Percentiles rank a stretch among this genome's conserved stretches.
phyloP scores from a whole-genome alignment of 1,140 invertebrate species.

The Branchinecta lynchi region DNA sequence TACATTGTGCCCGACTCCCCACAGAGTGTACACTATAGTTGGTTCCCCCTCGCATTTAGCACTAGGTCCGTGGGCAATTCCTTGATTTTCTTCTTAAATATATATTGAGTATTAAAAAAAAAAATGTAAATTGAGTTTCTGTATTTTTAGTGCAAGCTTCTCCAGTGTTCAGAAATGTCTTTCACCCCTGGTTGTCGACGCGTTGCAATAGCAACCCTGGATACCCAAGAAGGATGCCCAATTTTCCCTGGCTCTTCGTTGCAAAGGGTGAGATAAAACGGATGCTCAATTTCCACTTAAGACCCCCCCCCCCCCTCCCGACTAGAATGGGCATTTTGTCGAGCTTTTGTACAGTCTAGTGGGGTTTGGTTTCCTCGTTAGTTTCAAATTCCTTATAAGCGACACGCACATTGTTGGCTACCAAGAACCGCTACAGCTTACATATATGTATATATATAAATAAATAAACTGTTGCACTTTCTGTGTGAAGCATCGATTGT shows the following conservation, averaged over 20 bases:
- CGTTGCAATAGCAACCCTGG: slow-evolving; percentile 13
- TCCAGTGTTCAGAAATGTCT: slow-evolving; percentile 19
- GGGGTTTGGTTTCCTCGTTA: too few species aligned
- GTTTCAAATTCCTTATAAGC: too few species aligned
- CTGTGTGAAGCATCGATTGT: too few species aligned
- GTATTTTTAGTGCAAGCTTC: slow-evolving; percentile 17
- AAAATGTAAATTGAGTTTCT: too few species aligned
- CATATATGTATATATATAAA: too few species aligned
- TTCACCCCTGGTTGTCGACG: slow-evolving; percentile 17
- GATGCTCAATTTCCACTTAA: too few species aligned
- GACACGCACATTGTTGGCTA: too few species aligned
- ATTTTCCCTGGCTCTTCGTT: slow-evolving; percentile 19
- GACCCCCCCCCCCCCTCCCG: too few species aligned
- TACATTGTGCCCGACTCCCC: not conserved
- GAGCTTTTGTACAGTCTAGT: too few species aligned
- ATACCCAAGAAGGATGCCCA: slow-evolving; percentile 20
- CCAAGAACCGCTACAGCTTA: too few species aligned
- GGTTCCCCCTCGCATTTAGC: not conserved
- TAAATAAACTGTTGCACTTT: too few species aligned
- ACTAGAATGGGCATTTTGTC: too few species aligned
- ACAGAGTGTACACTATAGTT: not conserved
- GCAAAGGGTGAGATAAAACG: slow-evolving; percentile 14
- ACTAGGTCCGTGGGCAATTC: not conserved
- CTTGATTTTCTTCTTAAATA: not conserved
- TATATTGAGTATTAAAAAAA: not conserved